Percentiles rank a stretch among this genome's conserved stretches.
phyloP scores from a whole-genome alignment of 2,113 vertebrate species.

The cat (Felis catus) region DNA sequence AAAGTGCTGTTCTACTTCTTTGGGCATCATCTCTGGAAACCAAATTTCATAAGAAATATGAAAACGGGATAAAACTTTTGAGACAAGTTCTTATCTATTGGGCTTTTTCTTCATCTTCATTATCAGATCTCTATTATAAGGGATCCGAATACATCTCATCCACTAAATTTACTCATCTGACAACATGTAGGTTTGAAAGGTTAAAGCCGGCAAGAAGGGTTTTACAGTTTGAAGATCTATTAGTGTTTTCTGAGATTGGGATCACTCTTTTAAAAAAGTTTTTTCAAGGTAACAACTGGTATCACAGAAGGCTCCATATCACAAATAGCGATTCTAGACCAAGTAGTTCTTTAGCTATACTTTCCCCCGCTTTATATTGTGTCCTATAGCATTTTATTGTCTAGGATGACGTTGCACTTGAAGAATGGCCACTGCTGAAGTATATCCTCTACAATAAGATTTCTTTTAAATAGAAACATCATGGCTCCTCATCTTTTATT shows the following conservation, averaged over 20 bases:
- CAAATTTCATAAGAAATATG: not conserved
- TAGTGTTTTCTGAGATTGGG: conserved; percentile 20
- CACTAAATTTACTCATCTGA: not conserved
- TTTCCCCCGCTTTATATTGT: not conserved
- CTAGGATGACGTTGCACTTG: not conserved
- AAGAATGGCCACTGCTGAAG: not conserved
- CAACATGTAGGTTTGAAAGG: not conserved
- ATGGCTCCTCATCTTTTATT: not conserved
- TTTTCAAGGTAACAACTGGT: not conserved
- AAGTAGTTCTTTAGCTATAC: not conserved
- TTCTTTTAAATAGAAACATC: not conserved
- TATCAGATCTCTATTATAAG: not conserved
- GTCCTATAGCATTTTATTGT: not conserved
- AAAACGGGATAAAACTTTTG: conserved; percentile 19
- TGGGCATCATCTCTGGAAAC: not conserved
- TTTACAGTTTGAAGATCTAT: not conserved
- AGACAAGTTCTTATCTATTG: conserved; percentile 28
- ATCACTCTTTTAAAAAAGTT: not conserved
- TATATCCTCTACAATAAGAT: not conserved
- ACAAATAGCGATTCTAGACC: not conserved
- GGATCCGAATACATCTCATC: not conserved
- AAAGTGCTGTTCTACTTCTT: conserved; percentile 2
- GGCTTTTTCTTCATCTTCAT: not conserved
- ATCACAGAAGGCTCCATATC: not conserved
- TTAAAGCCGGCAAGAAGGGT: not conserved